phyloP scores from a whole-genome alignment of 2,797 vertebrate species.

The Macroramphosus scolopax region DNA sequence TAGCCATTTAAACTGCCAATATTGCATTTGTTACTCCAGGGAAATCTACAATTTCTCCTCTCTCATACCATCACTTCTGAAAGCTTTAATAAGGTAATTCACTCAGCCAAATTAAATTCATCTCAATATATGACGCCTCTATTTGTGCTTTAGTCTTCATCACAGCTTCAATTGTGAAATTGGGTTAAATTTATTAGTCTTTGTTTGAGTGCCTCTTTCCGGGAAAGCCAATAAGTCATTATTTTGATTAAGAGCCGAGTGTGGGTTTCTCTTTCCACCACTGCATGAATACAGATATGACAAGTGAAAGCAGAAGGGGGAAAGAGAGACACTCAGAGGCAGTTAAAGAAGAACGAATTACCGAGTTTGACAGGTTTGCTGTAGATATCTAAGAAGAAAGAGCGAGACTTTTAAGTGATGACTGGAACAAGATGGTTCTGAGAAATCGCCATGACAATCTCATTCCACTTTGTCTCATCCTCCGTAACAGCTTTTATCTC shows the following conservation, averaged over 20 bases:
- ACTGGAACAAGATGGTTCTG: constrained; percentile 13
- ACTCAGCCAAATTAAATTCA: constrained; percentile 63
- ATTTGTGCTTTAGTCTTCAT: constrained; percentile 44
- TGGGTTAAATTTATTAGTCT: constrained; percentile 64
- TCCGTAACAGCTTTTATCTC: constrained; percentile 18
- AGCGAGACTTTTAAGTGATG: constrained; percentile 28
- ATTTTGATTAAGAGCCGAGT: constrained; percentile 60
- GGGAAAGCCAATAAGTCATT: constrained; percentile 53
- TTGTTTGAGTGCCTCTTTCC: constrained; percentile 58
- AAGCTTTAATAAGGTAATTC: constrained; percentile 59
- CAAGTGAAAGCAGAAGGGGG: constrained; percentile 22
- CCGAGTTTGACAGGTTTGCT: constrained; percentile 30
- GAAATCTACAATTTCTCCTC: constrained; percentile 35
- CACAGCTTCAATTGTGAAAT: constrained; percentile 46
- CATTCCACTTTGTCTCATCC: constrained; percentile 21
- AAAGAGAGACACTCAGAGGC: not conserved
- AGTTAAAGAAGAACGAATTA: constrained; percentile 23
- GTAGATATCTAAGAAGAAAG: constrained; percentile 12
- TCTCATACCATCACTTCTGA: constrained; percentile 39
- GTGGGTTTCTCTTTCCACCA: constrained; percentile 36
- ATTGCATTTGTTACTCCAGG: constrained; percentile 47
- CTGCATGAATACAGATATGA: constrained; percentile 45
- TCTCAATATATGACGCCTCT: constrained; percentile 51
- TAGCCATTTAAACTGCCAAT: constrained; percentile 46
- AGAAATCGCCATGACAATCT: constrained; percentile 21